Evolutionary conservation across 2,113 vertebrate genomes (phyloP).

Genomic region (Loxodonta africana): DNA sequence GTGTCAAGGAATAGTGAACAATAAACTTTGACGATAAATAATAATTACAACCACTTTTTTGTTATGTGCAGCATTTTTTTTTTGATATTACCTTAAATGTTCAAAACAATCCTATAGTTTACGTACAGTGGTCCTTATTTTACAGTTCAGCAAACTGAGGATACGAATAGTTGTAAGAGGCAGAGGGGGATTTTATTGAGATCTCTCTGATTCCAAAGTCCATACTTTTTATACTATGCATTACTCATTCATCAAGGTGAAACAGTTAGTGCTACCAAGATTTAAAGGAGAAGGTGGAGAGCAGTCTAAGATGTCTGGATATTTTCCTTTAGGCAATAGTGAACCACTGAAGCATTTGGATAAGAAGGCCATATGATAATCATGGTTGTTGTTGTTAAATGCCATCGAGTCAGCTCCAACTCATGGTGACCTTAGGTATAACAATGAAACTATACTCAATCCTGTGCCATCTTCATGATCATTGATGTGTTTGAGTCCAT

Average conservation of each 20-base stretch:
- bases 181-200: not conserved
- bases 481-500: no score
- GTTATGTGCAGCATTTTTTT: not conserved
- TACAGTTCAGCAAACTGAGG: not conserved
- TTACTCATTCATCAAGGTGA: not conserved
- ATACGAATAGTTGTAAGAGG: not conserved
- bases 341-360: not conserved
- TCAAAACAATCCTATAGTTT: not conserved
- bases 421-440: no score
- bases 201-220: not conserved
- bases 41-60: not conserved
- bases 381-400: no score
- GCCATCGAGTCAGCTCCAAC: no score
- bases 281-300: not conserved
- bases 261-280: not conserved
- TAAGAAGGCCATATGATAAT: not conserved
- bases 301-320: not conserved
- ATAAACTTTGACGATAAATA: not conserved
- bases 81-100: not conserved
- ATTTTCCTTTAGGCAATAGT: not conserved
- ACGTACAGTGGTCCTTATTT: not conserved
- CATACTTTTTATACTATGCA: not conserved
- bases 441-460: no score
- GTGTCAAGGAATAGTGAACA: not conserved
- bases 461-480: no score